Conservation (phyloP, 2,888 invertebrate genomes). For the Pachliopta kotzebuea region DNA sequence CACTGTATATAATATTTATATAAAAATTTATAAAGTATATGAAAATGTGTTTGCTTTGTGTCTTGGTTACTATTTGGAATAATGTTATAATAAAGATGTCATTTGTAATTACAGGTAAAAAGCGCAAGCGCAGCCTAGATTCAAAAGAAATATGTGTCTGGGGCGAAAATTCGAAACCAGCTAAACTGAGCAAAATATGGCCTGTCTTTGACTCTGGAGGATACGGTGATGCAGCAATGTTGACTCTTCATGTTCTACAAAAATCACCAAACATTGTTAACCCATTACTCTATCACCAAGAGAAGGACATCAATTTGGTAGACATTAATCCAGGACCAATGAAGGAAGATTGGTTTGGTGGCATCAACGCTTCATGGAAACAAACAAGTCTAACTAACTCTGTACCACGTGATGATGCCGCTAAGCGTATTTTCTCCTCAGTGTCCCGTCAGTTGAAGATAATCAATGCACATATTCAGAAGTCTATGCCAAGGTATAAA, state of each 20-base stretch:
- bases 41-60: too few species aligned
- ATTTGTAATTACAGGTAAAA: conserved; percentile 55
- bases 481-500: conserved; percentile 65
- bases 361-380: conserved; percentile 59
- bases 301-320: conserved; percentile 37
- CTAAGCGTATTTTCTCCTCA: conserved; percentile 64
- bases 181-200: conserved; percentile 71
- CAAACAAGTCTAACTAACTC: conserved; percentile 57
- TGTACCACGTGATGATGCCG: conserved; percentile 57
- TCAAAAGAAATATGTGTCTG: conserved; percentile 55
- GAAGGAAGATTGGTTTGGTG: conserved; percentile 55
- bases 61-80: too few species aligned
- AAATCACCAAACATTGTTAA: conserved; percentile 49
- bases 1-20: too few species aligned
- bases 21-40: too few species aligned
- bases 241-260: conserved; percentile 53
- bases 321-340: conserved; percentile 43
- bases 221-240: conserved; percentile 52
- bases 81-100: too few species aligned
- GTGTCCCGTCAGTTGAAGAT: conserved; percentile 66
- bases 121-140: conserved; percentile 63
- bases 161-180: conserved; percentile 56
- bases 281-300: conserved; percentile 51
- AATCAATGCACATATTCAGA: conserved; percentile 67
- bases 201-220: conserved; percentile 78